Evolutionary conservation across 2,113 vertebrate species (phyloP), one percentile per base, ranked within the genome.

Genomic region (Hippocampus mohnikei): DNA sequence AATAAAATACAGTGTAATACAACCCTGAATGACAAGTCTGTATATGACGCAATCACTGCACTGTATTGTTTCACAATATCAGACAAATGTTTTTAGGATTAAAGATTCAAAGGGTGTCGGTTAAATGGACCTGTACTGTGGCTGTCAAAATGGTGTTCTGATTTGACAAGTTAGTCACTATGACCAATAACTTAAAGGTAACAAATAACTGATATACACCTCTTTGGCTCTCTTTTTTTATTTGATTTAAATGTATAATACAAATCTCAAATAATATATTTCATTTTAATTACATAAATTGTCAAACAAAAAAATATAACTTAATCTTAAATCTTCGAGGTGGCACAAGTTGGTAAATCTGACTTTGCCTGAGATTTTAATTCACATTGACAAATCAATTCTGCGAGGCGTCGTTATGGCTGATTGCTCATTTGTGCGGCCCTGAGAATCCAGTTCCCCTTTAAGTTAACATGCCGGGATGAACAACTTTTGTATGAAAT

Each of bases 201-300:
- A 21, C 18, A 6, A 23, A 25, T 23, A 64, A 46, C 10, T 27
- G 15, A 10, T 8, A 44, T 0, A 7, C 21, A 25, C 8, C 15
- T 80, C 20, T 71, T 81, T 23, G 37, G 68, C 66, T 81, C 44
- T 44, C 60, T 5, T 48, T 67, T 76, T 93, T 93, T 91, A 91
- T 91, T 65, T 65, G 91, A 78, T 72, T 80, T 75, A 89, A 89
- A 81, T 48, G 69, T 79, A 74, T 87, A 67, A 74, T 84, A 85
- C 81, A 86, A 83, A 73, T 84, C 41, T 86, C 71, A 82, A 90
- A 90, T 70, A 82, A 87, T 81, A 84, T 84, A 72, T 75, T 59
- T 11, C 58, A 68, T 81, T 84, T 37, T 25, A 29, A 33, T 80
- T 77, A 83, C 73, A 82, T 37, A 81, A 69, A 72, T 76, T 44